A percentile compares a stretch with the other conserved stretches of the same genome.
Evolutionary conservation across 64 coral and sea anemone genomes (phyloP).

Genomic region (Montipora efflorescens): DNA sequence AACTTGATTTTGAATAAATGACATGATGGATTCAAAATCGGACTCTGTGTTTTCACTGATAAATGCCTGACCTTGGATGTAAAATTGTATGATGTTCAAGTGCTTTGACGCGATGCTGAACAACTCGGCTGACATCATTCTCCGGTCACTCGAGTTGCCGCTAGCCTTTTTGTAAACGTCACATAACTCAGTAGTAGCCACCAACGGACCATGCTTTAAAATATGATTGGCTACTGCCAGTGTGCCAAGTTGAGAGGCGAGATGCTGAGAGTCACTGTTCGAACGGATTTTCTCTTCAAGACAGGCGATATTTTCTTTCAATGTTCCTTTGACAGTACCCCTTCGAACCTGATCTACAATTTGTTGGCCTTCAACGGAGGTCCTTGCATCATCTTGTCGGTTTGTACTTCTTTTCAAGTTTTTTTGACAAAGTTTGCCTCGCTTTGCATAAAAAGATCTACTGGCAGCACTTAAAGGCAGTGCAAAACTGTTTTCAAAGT

Average conservation of each 20-base stretch:
- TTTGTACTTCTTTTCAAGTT: slow-evolving; percentile 4
- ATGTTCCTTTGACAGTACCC: neutral
- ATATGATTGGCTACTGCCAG: neutral
- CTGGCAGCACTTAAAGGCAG: slow-evolving; percentile 15
- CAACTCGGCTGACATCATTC: neutral
- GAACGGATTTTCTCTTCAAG: neutral
- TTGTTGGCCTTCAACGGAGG: neutral
- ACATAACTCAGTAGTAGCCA: neutral
- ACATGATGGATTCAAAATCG: neutral
- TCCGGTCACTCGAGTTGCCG: neutral
- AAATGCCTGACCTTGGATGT: slow-evolving; percentile 17
- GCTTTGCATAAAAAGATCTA: slow-evolving; percentile 21
- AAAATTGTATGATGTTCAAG: slow-evolving; percentile 5
- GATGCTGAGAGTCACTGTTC: neutral
- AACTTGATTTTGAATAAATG: neutral
- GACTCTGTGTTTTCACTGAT: neutral
- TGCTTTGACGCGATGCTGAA: neutral
- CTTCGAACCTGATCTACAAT: neutral
- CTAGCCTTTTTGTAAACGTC: too few relatives aligned
- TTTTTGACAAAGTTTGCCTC: slow-evolving; percentile 15
- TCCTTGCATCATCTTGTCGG: neutral
- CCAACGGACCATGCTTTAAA: slow-evolving; percentile 11
- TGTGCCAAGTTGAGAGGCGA: neutral
- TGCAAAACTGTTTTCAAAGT: neutral
- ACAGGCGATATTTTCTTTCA: neutral